Conservation (phyloP, 2,888 invertebrate species). For the Aethes cnicana region DNA sequence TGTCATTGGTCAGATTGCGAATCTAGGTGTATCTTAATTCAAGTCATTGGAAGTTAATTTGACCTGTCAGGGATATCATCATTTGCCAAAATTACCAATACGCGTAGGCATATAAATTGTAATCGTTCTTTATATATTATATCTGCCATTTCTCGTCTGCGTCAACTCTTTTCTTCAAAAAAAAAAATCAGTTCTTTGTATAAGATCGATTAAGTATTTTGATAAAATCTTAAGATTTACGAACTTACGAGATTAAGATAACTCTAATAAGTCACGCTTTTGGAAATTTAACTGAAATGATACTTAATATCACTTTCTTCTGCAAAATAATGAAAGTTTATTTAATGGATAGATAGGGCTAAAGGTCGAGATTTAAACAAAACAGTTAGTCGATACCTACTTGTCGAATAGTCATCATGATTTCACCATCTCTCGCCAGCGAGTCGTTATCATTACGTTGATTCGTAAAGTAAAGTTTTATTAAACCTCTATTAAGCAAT, state of each 20-base stretch:
- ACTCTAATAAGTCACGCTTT: conserved; percentile 1
- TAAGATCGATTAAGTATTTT: too few species aligned
- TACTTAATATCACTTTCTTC: conserved; percentile 4
- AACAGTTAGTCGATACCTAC: not conserved
- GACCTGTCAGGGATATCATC: not conserved
- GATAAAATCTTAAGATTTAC: not conserved
- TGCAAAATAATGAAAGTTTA: conserved; percentile 4
- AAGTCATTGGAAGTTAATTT: conserved; percentile 5
- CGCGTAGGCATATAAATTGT: not conserved
- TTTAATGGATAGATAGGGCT: conserved; percentile 6
- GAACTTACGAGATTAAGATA: not conserved
- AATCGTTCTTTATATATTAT: conserved; percentile 3
- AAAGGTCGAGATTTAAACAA: conserved; percentile 10
- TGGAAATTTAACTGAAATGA: not conserved
- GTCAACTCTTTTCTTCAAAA: not conserved
- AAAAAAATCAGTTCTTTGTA: too few species aligned
- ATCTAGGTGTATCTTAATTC: not conserved
- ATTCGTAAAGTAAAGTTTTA: too few species aligned
- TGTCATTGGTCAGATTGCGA: conserved; percentile 6
- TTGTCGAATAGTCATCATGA: conserved; percentile 1
- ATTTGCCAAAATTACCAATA: not conserved
- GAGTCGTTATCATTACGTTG: too few species aligned
- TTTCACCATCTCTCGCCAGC: not conserved
- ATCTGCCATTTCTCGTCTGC: conserved; percentile 3
- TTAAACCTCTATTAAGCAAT: too few species aligned